These are phyloP conservation scores for Drosophila funebris DNA, from an alignment of 1,140 invertebrate genomes.

Conservation along the genomic window DNA sequence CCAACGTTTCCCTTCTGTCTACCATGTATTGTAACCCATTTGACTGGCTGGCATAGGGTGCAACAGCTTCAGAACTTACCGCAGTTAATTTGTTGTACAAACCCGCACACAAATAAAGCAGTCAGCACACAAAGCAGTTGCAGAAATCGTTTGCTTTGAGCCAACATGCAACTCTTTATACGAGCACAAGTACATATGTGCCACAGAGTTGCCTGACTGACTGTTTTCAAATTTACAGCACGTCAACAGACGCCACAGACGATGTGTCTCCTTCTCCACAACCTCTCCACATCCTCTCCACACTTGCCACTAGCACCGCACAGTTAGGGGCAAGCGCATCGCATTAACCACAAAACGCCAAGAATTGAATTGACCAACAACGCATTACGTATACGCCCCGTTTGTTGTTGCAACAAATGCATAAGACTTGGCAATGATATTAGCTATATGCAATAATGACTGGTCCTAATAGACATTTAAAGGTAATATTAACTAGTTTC, in stretches of 20 bases:
- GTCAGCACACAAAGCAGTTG: constrained; percentile 54
- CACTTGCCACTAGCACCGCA: not conserved
- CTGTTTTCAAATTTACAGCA: constrained; percentile 78
- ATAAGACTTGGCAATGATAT: not conserved
- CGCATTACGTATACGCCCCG: constrained; percentile 53
- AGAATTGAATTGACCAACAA: constrained; percentile 47
- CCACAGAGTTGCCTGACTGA: constrained; percentile 38
- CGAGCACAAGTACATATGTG: not conserved
- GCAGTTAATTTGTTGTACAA: constrained; percentile 77
- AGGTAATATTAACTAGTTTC: too few species aligned
- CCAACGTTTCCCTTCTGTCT: constrained; percentile 6
- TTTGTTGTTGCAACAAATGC: constrained; percentile 8
- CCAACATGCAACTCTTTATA: constrained; percentile 74
- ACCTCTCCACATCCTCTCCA: not conserved
- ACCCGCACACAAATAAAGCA: constrained; percentile 76
- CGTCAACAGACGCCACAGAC: constrained; percentile 53
- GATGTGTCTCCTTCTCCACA: not conserved
- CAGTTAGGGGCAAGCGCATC: constrained; percentile 24
- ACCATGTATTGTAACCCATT: not conserved
- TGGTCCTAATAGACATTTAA: not conserved
- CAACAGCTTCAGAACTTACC: constrained; percentile 44
- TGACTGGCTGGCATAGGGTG: constrained; percentile 4
- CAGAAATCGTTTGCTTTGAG: constrained; percentile 73
- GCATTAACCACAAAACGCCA: constrained; percentile 61
- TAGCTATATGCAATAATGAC: not conserved